Conservation (phyloP, 2,888 invertebrate genomes). For the Antheraea assamensis region DNA sequence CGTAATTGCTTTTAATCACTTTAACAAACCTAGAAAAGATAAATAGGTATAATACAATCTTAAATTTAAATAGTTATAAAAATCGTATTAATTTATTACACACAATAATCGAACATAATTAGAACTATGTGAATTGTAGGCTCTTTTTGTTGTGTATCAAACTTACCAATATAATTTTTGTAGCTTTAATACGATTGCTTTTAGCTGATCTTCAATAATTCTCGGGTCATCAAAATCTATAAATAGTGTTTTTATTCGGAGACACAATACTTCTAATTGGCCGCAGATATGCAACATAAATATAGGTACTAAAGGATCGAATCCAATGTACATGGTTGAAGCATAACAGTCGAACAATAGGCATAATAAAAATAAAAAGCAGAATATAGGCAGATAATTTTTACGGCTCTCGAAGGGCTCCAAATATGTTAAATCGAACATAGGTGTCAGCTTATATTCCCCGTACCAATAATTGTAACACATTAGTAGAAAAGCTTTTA, state of each 20-base stretch:
- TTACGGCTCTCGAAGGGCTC: slow-evolving; percentile 46
- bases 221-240: slow-evolving; percentile 31
- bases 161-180: slow-evolving; percentile 56
- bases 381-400: slow-evolving; percentile 36
- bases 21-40: slow-evolving; percentile 49
- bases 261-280: slow-evolving; percentile 56
- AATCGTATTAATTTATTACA: no score
- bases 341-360: slow-evolving; percentile 48
- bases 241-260: slow-evolving; percentile 48
- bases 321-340: slow-evolving; percentile 51
- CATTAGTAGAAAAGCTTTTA: slow-evolving; percentile 54
- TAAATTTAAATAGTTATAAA: no score
- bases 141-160: not conserved
- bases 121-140: not conserved
- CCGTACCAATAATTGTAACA: slow-evolving; percentile 41
- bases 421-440: slow-evolving; percentile 58
- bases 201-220: slow-evolving; percentile 47
- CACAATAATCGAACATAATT: not conserved
- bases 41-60: not conserved
- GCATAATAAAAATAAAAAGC: slow-evolving; percentile 36
- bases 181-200: slow-evolving; percentile 50
- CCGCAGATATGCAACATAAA: slow-evolving; percentile 63
- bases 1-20: slow-evolving; percentile 44
- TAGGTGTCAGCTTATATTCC: slow-evolving; percentile 45
- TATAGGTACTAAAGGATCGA: slow-evolving; percentile 67